Percentiles rank a stretch among this genome's conserved stretches.
Conservation (phyloP, 2,888 invertebrate species). For the Seira sanloemensis region DNA sequence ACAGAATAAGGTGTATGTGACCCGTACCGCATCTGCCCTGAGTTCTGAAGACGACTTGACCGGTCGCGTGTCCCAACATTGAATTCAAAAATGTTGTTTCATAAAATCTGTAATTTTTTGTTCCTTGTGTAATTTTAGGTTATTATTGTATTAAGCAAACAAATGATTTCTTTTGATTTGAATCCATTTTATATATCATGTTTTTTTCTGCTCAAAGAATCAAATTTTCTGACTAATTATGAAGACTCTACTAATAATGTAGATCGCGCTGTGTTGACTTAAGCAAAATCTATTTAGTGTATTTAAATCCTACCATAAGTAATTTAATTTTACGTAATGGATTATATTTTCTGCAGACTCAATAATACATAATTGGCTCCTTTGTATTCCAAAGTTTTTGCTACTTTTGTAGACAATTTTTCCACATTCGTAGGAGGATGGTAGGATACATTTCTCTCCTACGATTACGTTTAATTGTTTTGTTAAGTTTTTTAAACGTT, state of each 20-base stretch:
- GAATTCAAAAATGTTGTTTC: not conserved
- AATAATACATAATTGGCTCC: too few species aligned
- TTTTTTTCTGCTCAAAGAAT: not conserved
- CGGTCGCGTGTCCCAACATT: conserved; percentile 33
- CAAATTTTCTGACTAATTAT: not conserved
- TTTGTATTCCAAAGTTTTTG: too few species aligned
- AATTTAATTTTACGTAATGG: not conserved
- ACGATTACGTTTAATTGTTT: too few species aligned
- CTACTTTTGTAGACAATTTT: too few species aligned
- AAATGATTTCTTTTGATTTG: not conserved
- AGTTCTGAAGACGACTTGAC: conserved; percentile 70
- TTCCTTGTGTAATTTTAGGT: not conserved
- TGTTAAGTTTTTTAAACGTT: too few species aligned
- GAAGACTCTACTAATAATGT: not conserved
- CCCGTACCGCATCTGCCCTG: conserved; percentile 64
- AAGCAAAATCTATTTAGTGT: not conserved
- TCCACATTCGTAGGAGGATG: too few species aligned
- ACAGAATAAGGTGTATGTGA: conserved; percentile 42
- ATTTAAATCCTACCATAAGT: too few species aligned
- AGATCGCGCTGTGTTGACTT: not conserved
- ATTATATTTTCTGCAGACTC: not conserved
- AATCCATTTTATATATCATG: too few species aligned
- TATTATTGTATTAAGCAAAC: not conserved
- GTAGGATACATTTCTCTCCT: too few species aligned
- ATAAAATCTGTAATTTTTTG: not conserved